Evolutionary conservation across 2,888 invertebrate species (phyloP).

Genomic region (Noctua janthe): DNA sequence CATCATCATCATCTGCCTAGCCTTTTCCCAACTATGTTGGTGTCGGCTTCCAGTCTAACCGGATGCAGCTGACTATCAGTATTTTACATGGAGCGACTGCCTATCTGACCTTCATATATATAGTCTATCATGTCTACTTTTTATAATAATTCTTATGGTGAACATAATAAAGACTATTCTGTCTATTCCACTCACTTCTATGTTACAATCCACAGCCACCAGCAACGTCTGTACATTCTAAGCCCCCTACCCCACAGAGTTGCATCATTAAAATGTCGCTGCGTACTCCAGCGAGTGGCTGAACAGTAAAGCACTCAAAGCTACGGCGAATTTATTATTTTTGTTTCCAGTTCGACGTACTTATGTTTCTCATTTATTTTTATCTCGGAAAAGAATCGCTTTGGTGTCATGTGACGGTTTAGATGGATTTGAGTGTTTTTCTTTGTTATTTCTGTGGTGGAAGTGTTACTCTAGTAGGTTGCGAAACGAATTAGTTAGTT

Average conservation of each 20-base stretch:
- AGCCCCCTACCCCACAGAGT: slow-evolving; percentile 49
- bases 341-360: slow-evolving; percentile 60
- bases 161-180: neutral
- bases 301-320: slow-evolving; percentile 65
- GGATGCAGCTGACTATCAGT: too few species aligned
- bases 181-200: neutral
- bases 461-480: neutral
- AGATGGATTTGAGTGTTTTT: neutral
- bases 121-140: neutral
- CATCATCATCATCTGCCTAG: too few species aligned
- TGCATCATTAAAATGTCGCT: slow-evolving; percentile 71
- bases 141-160: neutral
- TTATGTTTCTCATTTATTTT: slow-evolving; percentile 62
- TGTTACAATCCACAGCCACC: neutral
- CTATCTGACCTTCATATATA: too few species aligned
- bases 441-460: neutral
- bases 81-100: too few species aligned
- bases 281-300: slow-evolving; percentile 66
- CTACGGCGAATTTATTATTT: slow-evolving; percentile 64
- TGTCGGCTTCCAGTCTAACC: too few species aligned
- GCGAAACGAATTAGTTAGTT: neutral
- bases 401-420: slow-evolving; percentile 18
- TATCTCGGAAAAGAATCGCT: slow-evolving; percentile 32
- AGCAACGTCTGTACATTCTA: slow-evolving; percentile 43
- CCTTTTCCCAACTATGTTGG: too few species aligned